phyloP scores from a whole-genome alignment of 2,797 vertebrate genomes.

The Loris lydekkerianus region DNA sequence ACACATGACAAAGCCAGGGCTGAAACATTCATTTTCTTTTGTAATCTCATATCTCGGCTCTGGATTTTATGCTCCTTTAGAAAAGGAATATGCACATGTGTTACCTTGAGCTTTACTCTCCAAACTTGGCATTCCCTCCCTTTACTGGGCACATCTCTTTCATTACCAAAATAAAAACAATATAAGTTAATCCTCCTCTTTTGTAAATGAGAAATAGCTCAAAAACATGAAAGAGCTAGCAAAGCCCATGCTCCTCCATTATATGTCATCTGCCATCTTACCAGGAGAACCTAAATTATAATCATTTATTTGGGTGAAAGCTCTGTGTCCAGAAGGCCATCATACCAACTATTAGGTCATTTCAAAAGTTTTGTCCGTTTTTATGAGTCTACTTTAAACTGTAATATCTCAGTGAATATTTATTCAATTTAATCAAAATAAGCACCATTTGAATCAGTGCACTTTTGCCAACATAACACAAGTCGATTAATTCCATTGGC shows the following conservation, averaged over 20 bases:
- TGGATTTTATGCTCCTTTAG: background rate
- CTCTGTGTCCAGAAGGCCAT: background rate
- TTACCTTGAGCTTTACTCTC: background rate
- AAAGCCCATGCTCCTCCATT: background rate
- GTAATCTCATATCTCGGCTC: background rate
- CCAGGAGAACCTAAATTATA: background rate
- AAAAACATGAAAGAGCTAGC: background rate
- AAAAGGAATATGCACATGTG: background rate
- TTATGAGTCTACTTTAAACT: no score
- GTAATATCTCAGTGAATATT: no score
- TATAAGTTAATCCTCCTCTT: background rate
- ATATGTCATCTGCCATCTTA: background rate
- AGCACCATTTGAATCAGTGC: no score
- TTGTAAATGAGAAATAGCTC: background rate
- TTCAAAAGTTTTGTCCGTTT: no score
- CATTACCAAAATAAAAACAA: slow-evolving; percentile 42
- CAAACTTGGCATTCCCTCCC: background rate
- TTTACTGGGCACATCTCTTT: background rate
- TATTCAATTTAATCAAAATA: no score
- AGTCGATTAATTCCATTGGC: no score
- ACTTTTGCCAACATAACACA: no score
- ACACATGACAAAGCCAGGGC: background rate
- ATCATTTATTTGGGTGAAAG: background rate
- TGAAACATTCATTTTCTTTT: background rate
- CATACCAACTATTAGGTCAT: no score